Percentiles rank a stretch among this genome's conserved stretches.
phyloP scores from a whole-genome alignment of 1,140 invertebrate species.

The Stegodyphus dumicola region DNA sequence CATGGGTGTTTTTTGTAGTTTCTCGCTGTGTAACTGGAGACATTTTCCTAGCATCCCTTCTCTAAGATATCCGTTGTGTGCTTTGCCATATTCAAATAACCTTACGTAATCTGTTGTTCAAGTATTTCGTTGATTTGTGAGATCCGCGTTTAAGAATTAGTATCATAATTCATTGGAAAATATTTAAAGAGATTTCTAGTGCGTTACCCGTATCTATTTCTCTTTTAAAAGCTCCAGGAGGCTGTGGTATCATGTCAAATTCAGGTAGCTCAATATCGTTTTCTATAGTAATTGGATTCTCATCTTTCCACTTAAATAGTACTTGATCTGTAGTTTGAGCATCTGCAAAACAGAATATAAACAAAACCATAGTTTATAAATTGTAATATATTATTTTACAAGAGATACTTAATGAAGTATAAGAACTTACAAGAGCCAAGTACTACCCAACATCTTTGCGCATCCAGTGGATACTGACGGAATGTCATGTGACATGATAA shows the following conservation, averaged over 20 bases:
- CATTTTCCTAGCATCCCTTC: too few species aligned
- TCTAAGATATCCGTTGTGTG: too few species aligned
- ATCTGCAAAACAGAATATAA: conserved; percentile 51
- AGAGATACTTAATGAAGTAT: background rate
- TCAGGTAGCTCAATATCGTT: conserved; percentile 62
- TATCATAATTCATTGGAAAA: background rate
- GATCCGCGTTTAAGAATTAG: too few species aligned
- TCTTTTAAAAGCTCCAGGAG: conserved; percentile 50
- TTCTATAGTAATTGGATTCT: conserved; percentile 60
- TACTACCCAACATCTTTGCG: conserved; percentile 61
- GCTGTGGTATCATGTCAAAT: conserved; percentile 48
- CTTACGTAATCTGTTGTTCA: too few species aligned
- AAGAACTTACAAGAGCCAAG: conserved; percentile 64
- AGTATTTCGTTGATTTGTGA: too few species aligned
- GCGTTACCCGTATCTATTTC: conserved; percentile 61
- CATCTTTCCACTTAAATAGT: conserved; percentile 53
- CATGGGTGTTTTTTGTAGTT: too few species aligned
- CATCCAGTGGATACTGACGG: conserved; percentile 63
- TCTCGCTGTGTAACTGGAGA: too few species aligned
- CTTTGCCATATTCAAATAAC: too few species aligned
- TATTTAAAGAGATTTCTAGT: background rate
- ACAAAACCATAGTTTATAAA: background rate
- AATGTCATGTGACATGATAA: conserved; percentile 65
- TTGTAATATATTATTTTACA: background rate
- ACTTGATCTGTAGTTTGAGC: conserved; percentile 63